Conservation (phyloP, 2,797 vertebrate genomes). For the Darevskia nairensis region DNA sequence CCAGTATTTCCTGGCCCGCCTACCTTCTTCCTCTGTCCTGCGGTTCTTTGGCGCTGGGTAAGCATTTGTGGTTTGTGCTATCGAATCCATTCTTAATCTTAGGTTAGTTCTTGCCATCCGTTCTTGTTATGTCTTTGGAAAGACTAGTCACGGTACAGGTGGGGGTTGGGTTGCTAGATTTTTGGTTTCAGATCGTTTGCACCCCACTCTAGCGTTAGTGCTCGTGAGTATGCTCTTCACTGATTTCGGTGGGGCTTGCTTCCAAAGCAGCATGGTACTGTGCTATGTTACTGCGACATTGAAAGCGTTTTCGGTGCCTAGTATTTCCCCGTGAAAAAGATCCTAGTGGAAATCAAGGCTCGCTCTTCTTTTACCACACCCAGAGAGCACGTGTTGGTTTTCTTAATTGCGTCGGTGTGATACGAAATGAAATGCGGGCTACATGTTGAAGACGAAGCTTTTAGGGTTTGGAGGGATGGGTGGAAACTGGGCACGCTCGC, state of each 20-base stretch:
- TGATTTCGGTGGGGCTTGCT: not conserved
- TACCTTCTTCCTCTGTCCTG: not conserved
- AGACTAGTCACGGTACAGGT: rapidly evolving
- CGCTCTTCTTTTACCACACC: no score
- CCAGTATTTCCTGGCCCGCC: not conserved
- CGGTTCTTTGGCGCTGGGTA: rapidly evolving
- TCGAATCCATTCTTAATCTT: slow-evolving; percentile 1
- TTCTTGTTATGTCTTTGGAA: not conserved
- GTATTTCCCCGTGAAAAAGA: no score
- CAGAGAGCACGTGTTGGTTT: no score
- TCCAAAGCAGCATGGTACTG: not conserved
- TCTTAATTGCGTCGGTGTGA: no score
- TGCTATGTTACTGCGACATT: no score
- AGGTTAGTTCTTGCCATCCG: not conserved
- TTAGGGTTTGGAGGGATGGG: no score
- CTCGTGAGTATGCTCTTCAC: not conserved
- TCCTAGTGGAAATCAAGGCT: no score
- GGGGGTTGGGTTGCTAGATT: no score
- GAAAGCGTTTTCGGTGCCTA: no score
- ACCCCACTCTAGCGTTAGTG: not conserved
- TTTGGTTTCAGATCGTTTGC: not conserved
- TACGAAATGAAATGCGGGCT: no score
- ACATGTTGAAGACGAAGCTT: no score
- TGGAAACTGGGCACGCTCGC: no score
- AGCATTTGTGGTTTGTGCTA: rapidly evolving